These are phyloP conservation scores for Sarotherodon lohbergeri DNA, from an alignment of 2,113 vertebrate genomes.

Conservation along the genomic window DNA sequence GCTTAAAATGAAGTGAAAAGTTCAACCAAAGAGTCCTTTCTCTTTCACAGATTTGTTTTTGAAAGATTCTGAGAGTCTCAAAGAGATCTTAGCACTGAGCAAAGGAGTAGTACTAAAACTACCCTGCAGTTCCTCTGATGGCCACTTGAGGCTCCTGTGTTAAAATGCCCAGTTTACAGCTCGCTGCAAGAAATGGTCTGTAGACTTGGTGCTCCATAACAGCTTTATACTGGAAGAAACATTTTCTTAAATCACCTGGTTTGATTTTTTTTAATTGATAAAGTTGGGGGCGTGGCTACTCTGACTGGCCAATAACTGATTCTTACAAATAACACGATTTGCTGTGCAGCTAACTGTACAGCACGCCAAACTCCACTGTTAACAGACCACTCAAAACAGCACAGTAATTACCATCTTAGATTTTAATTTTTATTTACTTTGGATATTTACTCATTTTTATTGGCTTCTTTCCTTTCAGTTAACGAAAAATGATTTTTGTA, in stretches of 20 bases:
- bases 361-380: neutral
- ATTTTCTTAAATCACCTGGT: neutral
- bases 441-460: neutral
- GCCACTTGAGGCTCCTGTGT: neutral
- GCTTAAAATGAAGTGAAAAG: neutral
- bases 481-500: too few relatives aligned
- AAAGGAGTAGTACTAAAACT: neutral
- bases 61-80: neutral
- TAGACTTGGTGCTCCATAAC: neutral
- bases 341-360: fast-evolving
- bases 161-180: neutral
- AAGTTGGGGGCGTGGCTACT: neutral
- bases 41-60: fast-evolving
- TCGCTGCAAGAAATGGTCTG: fast-evolving
- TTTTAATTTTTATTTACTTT: too few relatives aligned
- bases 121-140: neutral
- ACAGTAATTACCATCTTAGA: too few relatives aligned
- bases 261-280: neutral
- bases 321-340: neutral
- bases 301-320: fast-evolving
- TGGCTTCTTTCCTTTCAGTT: too few relatives aligned
- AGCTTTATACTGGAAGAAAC: neutral
- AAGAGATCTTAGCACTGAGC: neutral
- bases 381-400: neutral
- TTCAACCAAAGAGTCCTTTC: neutral